Evolutionary conservation across 2,888 invertebrate genomes (phyloP).

Genomic region (Myopa tessellatipennis): DNA sequence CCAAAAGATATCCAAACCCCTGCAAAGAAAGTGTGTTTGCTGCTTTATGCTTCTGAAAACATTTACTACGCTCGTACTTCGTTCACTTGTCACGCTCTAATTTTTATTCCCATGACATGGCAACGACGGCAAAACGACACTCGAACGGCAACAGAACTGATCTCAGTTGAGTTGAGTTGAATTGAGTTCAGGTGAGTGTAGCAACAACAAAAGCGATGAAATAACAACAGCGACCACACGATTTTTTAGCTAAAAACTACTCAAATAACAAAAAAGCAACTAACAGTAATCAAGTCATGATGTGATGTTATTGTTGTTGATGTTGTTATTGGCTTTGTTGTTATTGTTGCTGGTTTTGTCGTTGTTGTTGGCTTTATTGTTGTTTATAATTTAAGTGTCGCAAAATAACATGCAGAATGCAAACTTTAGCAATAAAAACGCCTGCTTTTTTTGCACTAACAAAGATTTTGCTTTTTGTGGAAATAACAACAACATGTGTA

Average conservation of each 20-base stretch:
- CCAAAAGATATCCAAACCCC: slow-evolving; percentile 1
- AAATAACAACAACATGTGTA: not conserved
- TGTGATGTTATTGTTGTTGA: slow-evolving; percentile 1
- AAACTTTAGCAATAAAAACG: not conserved
- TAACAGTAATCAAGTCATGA: not conserved
- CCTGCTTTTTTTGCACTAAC: not conserved
- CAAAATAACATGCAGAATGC: not conserved
- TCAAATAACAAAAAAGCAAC: slow-evolving; percentile 18
- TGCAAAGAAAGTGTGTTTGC: not conserved
- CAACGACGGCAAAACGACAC: slow-evolving; percentile 8
- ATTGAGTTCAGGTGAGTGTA: not conserved
- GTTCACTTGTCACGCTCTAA: slow-evolving; percentile 54
- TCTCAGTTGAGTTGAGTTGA: not conserved
- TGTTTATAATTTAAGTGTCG: not conserved
- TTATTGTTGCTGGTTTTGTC: not conserved
- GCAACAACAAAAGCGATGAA: not conserved
- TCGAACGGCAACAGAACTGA: not conserved
- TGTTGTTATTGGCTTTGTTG: not conserved
- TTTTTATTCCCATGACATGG: slow-evolving; percentile 54
- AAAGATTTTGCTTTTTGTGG: not conserved
- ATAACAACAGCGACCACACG: not conserved
- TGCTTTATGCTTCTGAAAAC: slow-evolving; percentile 22
- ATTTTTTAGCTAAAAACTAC: not conserved
- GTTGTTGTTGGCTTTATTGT: not conserved
- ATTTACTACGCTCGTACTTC: too few relatives aligned